Base-by-base conservation (phyloP, 2,888 invertebrate species). In the Cactoblastis cactorum region DNA sequence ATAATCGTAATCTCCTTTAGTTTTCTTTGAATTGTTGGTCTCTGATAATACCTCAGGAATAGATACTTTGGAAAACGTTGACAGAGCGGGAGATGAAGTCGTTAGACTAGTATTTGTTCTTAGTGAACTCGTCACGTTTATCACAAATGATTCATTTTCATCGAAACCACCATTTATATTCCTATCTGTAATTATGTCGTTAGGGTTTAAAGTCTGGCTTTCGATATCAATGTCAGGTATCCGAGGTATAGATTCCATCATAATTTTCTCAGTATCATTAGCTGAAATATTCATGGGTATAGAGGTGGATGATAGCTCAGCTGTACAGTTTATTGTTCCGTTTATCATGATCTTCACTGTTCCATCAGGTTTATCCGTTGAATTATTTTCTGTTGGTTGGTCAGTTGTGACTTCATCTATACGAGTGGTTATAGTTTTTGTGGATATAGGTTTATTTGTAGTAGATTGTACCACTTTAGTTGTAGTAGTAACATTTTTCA, bases 1-100 rank as follows among this genome's bases (percentile, higher is more conserved):
- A 65, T 93, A 94, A 62, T 94, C 93, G 58, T 92, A 92, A 58
- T 92, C 92, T 49, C 90, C 91, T 58, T 92, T 92, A 0, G 87
- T 91, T 63, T 90, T 92, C 65, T 86, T 91, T 54, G 83, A 90
- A 83, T 81, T 60, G 78, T 91, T 83, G 71, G 90, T 51, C 75
- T 90, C 62, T 63, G 77, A 49, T 77, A 83, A 55, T 72, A 80
- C 53, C 64, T 78, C 32, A 63, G 77, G 54, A 74, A 74, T 14
- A 71, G 80, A 77, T 34, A 85, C 75, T 37, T 71, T 71, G 35
- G 85, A 78, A 2, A 57, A 52, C 3, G 65, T 59, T 1, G 54
- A 53, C 8, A 57, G 33, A 9, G 67, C 61, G 0, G 77, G 64
- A 11, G 63, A 62, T 0, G 69, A 55, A 1, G 75, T 69, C 1